A percentile compares a stretch with the other conserved stretches of the same genome.
phyloP scores from a whole-genome alignment of 2,113 vertebrate genomes.

The Mandrillus leucophaeus region DNA sequence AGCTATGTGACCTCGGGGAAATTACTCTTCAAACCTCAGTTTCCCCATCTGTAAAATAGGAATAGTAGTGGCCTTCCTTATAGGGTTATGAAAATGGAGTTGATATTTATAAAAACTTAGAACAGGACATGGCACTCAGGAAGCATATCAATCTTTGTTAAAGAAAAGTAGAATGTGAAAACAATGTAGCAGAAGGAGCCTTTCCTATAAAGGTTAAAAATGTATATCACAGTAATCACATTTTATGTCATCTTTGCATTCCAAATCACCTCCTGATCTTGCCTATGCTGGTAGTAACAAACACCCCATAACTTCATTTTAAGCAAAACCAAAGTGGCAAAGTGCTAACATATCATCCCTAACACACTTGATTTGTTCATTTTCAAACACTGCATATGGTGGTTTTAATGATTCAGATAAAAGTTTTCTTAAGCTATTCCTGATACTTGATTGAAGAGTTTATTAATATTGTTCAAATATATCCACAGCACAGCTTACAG shows the following conservation, averaged over 20 bases:
- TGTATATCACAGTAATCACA: neutral
- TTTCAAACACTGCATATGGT: neutral
- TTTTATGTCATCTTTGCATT: neutral
- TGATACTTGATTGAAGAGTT: neutral
- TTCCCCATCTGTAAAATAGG: neutral
- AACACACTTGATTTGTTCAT: neutral
- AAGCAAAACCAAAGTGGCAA: neutral
- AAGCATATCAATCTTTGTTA: neutral
- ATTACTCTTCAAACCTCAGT: neutral
- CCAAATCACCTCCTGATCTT: neutral
- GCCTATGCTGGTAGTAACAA: neutral
- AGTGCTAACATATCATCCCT: neutral
- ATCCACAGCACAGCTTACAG: neutral
- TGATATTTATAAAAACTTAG: neutral
- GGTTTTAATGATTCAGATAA: neutral
- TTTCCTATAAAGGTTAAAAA: neutral
- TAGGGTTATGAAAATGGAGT: neutral
- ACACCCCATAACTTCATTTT: neutral
- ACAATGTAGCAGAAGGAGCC: neutral
- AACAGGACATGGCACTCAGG: neutral
- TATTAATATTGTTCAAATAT: neutral
- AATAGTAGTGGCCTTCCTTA: neutral
- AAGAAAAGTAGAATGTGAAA: conserved; percentile 27
- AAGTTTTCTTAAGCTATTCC: neutral
- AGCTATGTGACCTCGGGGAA: neutral